Base-by-base conservation (phyloP, 2,888 invertebrate genomes). In the Ethmia dodecea region DNA sequence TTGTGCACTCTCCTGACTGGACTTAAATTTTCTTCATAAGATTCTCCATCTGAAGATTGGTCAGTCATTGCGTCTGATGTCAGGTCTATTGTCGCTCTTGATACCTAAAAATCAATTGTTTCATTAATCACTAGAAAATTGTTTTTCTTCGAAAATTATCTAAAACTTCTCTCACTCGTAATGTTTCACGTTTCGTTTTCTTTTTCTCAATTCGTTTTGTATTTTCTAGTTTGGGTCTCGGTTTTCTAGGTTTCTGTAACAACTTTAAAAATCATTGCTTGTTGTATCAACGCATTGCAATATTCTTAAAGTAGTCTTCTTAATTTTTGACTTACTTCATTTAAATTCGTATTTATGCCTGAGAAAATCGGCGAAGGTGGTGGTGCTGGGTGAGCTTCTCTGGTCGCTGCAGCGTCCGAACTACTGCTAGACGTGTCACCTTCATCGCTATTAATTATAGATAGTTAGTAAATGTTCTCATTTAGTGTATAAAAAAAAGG, bases 361-460 rank as follows among this genome's bases (percentile, higher is more conserved):
- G 84, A 77, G 20, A 90, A 76, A 40, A 89, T 88, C 6, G 94
- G 93, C 0, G 93, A 92, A 28, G 92, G 90, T 1, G 93, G 93
- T 37, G 94, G 93, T 10, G 90, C 92, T 12, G 70, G 60, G 39
- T 83, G 81, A 38, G 57, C 69, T 52, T 91, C 90, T 47, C 89
- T 90, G 12, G 56, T 46, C 5, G 86, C 87, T 41, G 88, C 89
- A 48, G 91, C 92, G 45, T 92, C 92, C 3, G 91, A 90, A 54
- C 90, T 90, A 60, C 91, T 92, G 42, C 90, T 91, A 26, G 91
- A 92, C 4, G 92, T 91, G 52, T 93, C 93, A 3, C 94, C 94
- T 75, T 94, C 94, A 54, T 94, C 94, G 71, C 94, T 94, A 60
- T 34, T 4, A 18, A 27, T 26, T 10, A 15, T 14, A 26, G 26